phyloP scores from a whole-genome alignment of 2,888 invertebrate genomes.

The Epirrhoe alternata region DNA sequence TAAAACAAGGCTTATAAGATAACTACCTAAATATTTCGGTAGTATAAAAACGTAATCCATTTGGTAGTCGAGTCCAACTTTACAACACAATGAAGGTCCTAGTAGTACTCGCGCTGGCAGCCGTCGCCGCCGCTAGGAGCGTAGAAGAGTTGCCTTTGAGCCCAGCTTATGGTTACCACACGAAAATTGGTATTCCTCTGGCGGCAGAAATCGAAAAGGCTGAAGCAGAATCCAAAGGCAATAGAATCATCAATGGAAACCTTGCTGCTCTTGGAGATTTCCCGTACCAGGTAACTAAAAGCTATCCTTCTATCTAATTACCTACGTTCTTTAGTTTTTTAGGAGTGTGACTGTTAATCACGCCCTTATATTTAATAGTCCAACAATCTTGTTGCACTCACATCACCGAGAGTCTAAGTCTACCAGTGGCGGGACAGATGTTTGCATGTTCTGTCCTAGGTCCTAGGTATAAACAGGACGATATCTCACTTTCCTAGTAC shows the following conservation, averaged over 20 bases:
- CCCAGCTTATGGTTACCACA: constrained; percentile 51
- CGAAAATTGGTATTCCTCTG: constrained; percentile 49
- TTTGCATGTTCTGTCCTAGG: too few species aligned
- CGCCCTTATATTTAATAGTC: too few species aligned
- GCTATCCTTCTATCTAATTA: neutral
- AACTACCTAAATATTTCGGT: neutral
- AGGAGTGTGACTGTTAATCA: neutral
- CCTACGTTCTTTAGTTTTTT: neutral
- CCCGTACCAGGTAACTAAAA: constrained; percentile 46
- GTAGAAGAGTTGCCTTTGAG: neutral
- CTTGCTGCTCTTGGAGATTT: constrained; percentile 45
- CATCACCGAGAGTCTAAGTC: too few species aligned
- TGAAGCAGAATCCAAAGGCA: constrained; percentile 41
- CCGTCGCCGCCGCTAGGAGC: neutral
- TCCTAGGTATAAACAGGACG: too few species aligned
- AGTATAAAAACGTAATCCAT: neutral
- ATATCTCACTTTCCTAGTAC: too few species aligned
- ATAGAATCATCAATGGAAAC: constrained; percentile 53
- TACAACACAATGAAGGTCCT: neutral
- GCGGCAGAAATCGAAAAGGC: constrained; percentile 49
- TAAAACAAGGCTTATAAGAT: neutral
- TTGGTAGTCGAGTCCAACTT: neutral
- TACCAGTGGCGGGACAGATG: too few species aligned
- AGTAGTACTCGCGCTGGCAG: neutral
- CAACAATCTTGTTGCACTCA: too few species aligned